Evolutionary conservation across 2,888 invertebrate species (phyloP).

Genomic region (Adelphocoris suturalis): DNA sequence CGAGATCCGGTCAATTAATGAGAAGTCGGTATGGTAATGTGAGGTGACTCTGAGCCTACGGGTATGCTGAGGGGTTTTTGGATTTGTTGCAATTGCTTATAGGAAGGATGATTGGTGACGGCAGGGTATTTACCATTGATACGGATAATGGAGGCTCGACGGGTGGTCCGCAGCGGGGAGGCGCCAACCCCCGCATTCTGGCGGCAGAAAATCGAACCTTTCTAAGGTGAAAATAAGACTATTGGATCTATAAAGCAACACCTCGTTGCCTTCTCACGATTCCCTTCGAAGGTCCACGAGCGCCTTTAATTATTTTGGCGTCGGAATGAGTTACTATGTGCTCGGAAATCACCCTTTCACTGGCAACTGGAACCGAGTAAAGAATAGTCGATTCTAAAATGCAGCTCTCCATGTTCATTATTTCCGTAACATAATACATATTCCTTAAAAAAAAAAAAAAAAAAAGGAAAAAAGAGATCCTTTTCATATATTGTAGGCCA

Average conservation of each 20-base stretch:
- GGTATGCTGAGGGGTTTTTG: neutral
- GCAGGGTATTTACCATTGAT: constrained; percentile 42
- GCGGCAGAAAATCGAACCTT: constrained; percentile 24
- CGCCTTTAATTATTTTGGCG: constrained; percentile 32
- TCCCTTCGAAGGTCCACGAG: neutral
- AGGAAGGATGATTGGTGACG: constrained; percentile 20
- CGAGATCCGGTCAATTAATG: constrained; percentile 41
- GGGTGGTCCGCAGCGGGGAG: constrained; percentile 17
- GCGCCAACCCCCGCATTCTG: constrained; percentile 4
- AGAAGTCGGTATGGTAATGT: constrained; percentile 39
- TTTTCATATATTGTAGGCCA: no score
- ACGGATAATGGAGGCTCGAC: constrained; percentile 42
- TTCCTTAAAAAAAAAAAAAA: no score
- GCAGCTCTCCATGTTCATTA: neutral
- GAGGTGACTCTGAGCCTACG: neutral
- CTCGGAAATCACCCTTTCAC: neutral
- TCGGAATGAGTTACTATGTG: neutral
- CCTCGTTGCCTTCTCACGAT: constrained; percentile 35
- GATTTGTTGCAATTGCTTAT: constrained; percentile 55
- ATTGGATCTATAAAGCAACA: constrained; percentile 48
- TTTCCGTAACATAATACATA: neutral
- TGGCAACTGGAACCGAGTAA: neutral
- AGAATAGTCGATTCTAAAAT: neutral
- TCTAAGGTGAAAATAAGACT: constrained; percentile 40
- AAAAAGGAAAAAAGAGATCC: no score